Base-by-base conservation (phyloP, 2,113 vertebrate genomes). In the Platysteira castanea region DNA sequence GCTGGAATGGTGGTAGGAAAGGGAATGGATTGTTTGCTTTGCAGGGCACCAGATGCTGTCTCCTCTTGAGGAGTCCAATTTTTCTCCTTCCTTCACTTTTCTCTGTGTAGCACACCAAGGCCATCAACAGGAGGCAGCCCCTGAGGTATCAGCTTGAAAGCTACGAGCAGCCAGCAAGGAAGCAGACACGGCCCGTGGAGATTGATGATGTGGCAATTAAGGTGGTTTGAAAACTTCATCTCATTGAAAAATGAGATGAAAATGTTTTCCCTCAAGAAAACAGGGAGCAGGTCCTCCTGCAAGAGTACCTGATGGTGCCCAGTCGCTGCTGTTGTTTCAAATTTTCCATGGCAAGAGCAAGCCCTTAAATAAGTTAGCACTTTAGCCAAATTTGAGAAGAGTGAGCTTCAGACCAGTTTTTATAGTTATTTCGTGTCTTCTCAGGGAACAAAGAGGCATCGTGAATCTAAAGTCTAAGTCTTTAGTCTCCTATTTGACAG, bases 91-190 rank as follows among this genome's bases (percentile, higher is more conserved):
- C 52, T 93, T 95, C 63, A 11, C 30, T 86, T 97, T 91, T 86
- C 73, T 52, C 12, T 86, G 11, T 83, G 20, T 41, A 97, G 86
- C 97, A 99, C 98, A 98, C 99, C 12, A 99, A 99, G 97, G 98
- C 99, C 67, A 98, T 99, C 96, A 99, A 99, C 98, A 98, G 99
- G 98, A 99, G 99, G 93, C 98, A 99, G 95, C 99, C 99, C 9
- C 95, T 99, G 57, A 98, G 99, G 78, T 99, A 98, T 95, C 99
- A 99, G 93, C 98, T 99, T 95, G 99, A 99, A 94, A 98, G 97
- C 97, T 99, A 98, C 6, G 99, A 99, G 68, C 99, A 99, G 89
- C 97, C 99, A 15, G 90, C 97, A 42, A 97, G 98, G 85, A 98
- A 98, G 15, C 98, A 97, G 35, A 96, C 98, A 42, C 98, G 98